phyloP scores from a whole-genome alignment of 2,113 vertebrate genomes.

The Catharus minimus region DNA sequence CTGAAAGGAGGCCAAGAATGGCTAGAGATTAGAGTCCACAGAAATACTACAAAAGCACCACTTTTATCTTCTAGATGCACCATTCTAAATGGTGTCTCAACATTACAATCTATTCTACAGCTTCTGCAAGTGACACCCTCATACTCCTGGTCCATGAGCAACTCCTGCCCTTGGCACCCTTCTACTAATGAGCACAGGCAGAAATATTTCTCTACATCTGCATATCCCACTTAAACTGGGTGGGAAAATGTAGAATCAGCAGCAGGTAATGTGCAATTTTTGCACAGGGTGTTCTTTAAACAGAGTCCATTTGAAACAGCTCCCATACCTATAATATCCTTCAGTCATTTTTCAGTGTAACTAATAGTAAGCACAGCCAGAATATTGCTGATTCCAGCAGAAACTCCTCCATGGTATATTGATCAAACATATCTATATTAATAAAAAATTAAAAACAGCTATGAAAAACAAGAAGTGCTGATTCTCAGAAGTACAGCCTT shows the following conservation, averaged over 20 bases:
- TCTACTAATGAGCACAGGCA: not conserved
- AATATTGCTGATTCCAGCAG: not conserved
- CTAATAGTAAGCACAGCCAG: not conserved
- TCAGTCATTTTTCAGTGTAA: not conserved
- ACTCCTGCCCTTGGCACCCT: not conserved
- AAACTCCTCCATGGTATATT: not conserved
- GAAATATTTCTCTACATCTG: not conserved
- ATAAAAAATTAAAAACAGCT: not conserved
- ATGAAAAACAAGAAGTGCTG: not conserved
- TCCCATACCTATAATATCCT: not conserved
- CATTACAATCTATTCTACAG: not conserved
- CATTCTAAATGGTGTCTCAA: not conserved
- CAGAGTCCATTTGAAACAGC: not conserved
- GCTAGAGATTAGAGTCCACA: not conserved
- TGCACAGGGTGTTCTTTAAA: not conserved
- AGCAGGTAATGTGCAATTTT: not conserved
- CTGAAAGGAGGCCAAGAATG: not conserved
- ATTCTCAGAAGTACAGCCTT: not conserved
- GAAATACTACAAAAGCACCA: not conserved
- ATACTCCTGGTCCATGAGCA: fast-evolving
- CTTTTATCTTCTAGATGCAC: not conserved
- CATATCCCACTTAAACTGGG: not conserved
- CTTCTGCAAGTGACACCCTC: not conserved
- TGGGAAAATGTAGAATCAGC: not conserved
- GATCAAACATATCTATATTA: not conserved